Base-by-base conservation (phyloP, 1,140 invertebrate genomes). In the Nasonia vitripennis region DNA sequence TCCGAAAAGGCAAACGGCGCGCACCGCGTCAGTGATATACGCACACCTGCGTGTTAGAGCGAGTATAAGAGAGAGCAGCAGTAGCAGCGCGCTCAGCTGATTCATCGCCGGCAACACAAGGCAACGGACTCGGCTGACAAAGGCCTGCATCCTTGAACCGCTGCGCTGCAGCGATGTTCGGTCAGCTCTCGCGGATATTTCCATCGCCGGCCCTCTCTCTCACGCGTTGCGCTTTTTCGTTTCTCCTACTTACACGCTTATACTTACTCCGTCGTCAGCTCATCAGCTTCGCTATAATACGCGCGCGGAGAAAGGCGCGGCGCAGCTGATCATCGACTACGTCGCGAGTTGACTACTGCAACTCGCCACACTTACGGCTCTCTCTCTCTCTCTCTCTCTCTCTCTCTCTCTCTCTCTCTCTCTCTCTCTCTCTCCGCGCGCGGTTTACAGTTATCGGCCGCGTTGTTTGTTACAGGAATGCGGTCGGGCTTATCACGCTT, bases 401-500 rank as follows among this genome's bases (percentile, higher is more conserved):
- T 27, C 27, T 27, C 27, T 27, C n/a, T n/a, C 68, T 34, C 41
- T 41, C 7, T 41, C 41, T 41, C 41, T 45, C 34, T 37, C 34
- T 62, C 41, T 45, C 7, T 45, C 41, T 45, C 41, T 45, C 34
- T 37, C 34, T 37, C 27, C n/a, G 9, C 17, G 2, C 62, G 62
- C 23, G 12, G 37, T 80, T 83, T 86, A 86, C 78, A 81, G 86
- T 81, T 80, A 84, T 81, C 74, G 55, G 55, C 55, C 55, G 55
- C 55, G 62, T 62, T 71, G 78, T 87, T 84, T 41, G 77, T 81
- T 81, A 31, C 83, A 62, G 78, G 83, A 87, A 85, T 78, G 78
- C 77, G 82, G 77, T 84, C 37, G 83, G 80, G 55, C 83, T 81
- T 86, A 78, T 87, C 79, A 77, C 51, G 77, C 20, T 62, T n/a